Evolutionary conservation across 2,113 vertebrate genomes (phyloP).

Genomic region (Scomber japonicus): DNA sequence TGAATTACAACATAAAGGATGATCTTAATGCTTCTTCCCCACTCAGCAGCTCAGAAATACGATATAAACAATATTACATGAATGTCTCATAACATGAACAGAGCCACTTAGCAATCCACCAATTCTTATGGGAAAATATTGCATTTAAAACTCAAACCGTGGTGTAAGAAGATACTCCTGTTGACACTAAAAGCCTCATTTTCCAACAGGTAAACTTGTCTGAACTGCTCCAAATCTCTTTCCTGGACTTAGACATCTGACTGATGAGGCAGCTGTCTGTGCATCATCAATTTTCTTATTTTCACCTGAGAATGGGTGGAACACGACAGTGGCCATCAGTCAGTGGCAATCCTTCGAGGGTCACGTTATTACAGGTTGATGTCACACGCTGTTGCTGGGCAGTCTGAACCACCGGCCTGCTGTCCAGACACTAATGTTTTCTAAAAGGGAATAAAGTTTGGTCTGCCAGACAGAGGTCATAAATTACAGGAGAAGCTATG

Average conservation of each 20-base stretch:
- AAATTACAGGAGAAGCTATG: conserved; percentile 27
- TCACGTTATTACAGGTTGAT: conserved; percentile 20
- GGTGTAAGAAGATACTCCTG: not conserved
- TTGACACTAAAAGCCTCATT: not conserved
- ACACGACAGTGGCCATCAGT: conserved; percentile 44
- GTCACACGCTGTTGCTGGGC: conserved; percentile 42
- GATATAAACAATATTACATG: not conserved
- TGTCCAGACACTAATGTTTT: conserved; percentile 2
- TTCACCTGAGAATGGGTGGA: conserved; percentile 25
- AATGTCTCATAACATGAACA: not conserved
- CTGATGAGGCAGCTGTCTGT: conserved; percentile 7
- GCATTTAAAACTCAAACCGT: not conserved
- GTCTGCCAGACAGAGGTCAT: conserved; percentile 27
- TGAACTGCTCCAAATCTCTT: conserved; percentile 18
- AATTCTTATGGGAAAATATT: not conserved
- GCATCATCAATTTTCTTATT: conserved; percentile 36
- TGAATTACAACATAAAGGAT: not conserved
- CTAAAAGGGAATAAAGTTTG: conserved; percentile 19
- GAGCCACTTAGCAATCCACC: not conserved
- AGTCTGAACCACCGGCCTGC: conserved; percentile 25
- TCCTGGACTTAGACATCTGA: conserved; percentile 4
- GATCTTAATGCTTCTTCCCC: not conserved
- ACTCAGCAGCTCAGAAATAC: not conserved
- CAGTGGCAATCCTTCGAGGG: conserved; percentile 20
- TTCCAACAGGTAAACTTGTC: not conserved